Conservation (phyloP, 53 echinoderm and acorn worm genomes). For the Crossaster papposus region DNA sequence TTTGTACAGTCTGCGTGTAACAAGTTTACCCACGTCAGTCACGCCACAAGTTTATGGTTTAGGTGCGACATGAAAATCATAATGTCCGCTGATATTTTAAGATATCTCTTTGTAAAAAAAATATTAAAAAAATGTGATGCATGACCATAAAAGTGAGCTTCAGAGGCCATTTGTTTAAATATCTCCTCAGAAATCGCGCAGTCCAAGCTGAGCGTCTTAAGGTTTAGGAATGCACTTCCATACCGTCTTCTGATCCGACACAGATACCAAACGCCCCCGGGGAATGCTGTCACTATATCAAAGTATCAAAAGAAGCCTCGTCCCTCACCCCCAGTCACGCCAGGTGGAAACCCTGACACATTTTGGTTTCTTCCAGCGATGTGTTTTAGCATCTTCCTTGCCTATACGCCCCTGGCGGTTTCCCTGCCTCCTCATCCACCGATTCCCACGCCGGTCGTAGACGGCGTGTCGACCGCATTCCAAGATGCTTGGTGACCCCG, state of each 20-base stretch:
- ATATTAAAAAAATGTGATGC: too few relatives aligned
- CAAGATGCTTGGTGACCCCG: conserved; percentile 48
- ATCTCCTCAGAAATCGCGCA: background rate
- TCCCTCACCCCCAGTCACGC: conserved; percentile 38
- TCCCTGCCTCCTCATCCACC: background rate
- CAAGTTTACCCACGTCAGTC: too few relatives aligned
- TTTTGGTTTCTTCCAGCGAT: background rate
- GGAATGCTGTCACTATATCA: background rate
- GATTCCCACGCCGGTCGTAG: conserved; percentile 59
- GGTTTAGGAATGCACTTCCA: background rate
- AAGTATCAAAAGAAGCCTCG: background rate
- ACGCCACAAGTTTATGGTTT: too few relatives aligned
- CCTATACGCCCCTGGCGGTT: background rate
- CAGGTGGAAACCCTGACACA: conserved; percentile 58
- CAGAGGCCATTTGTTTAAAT: background rate
- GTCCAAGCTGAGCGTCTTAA: background rate
- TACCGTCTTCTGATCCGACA: background rate
- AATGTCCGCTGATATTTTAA: too few relatives aligned
- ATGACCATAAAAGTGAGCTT: background rate
- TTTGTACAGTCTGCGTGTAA: too few relatives aligned
- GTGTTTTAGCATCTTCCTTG: conserved; percentile 3
- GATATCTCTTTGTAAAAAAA: too few relatives aligned
- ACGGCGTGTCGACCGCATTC: conserved; percentile 63
- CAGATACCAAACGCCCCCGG: conserved; percentile 30
- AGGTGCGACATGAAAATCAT: too few relatives aligned